These are phyloP conservation scores for Hippasteria phrygiana DNA, from an alignment of 53 echinoderm and acorn worm species.

Conservation along the genomic window DNA sequence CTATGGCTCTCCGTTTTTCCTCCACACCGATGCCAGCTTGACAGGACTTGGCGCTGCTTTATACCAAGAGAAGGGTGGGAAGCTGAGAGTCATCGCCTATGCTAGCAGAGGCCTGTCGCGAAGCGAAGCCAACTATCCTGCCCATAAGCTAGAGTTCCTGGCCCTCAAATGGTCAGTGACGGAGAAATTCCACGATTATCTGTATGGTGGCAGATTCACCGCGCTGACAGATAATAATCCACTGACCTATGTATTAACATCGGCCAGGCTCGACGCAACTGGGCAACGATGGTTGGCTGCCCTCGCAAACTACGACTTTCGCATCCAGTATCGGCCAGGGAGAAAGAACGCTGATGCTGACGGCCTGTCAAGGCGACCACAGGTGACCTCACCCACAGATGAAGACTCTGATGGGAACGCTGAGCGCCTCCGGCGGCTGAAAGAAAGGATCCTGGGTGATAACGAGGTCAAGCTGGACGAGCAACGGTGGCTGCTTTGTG, in stretches of 20 bases:
- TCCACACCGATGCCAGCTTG: constrained; percentile 78
- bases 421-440: neutral
- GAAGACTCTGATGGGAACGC: neutral
- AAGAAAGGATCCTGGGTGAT: neutral
- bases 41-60: constrained; percentile 72
- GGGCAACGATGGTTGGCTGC: constrained; percentile 74
- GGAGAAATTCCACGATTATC: constrained; percentile 70
- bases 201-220: constrained; percentile 44
- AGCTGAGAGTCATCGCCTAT: constrained; percentile 71
- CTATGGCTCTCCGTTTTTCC: constrained; percentile 71
- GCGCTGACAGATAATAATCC: constrained; percentile 77
- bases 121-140: constrained; percentile 71
- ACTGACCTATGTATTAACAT: constrained; percentile 62
- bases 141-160: constrained; percentile 76
- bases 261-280: constrained; percentile 69
- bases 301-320: constrained; percentile 61
- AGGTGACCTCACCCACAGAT: constrained; percentile 1
- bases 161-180: constrained; percentile 68
- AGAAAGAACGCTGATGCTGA: constrained; percentile 69
- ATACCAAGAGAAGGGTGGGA: constrained; percentile 75
- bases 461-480: neutral
- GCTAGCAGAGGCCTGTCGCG: constrained; percentile 73
- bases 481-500: neutral
- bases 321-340: constrained; percentile 68
- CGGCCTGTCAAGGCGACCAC: constrained; percentile 47